Conservation (phyloP, 2,888 invertebrate genomes). For the Syrphus vitripennis region DNA sequence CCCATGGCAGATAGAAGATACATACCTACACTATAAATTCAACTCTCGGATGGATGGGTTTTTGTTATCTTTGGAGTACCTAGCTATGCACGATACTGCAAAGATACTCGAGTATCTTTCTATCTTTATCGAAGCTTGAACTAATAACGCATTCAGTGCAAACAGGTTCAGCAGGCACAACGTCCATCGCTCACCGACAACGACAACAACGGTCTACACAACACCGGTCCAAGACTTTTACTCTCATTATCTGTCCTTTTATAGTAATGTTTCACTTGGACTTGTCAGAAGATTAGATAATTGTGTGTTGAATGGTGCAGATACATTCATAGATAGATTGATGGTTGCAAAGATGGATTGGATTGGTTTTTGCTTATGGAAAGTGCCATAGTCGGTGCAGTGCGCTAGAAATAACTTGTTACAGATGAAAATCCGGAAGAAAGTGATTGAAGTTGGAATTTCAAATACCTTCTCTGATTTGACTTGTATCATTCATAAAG, state of each 20-base stretch:
- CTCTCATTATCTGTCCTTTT: constrained; percentile 70
- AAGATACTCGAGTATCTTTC: constrained; percentile 7
- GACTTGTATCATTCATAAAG: constrained; percentile 5
- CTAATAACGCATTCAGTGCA: constrained; percentile 60
- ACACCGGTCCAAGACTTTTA: constrained; percentile 60
- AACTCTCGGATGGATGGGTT: constrained; percentile 43
- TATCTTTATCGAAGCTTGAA: constrained; percentile 47
- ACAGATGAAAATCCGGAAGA: constrained; percentile 19
- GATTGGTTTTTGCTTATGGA: neutral
- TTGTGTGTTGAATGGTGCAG: constrained; percentile 55
- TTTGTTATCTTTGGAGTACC: constrained; percentile 29
- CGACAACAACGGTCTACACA: neutral
- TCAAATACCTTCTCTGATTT: constrained; percentile 12
- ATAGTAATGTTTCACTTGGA: constrained; percentile 66
- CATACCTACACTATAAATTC: too few species aligned
- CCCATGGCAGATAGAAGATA: constrained; percentile 3
- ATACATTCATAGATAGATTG: neutral
- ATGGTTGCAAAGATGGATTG: constrained; percentile 1
- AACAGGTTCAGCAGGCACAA: constrained; percentile 44
- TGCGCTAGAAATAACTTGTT: neutral
- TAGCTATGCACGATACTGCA: neutral
- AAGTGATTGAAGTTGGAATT: constrained; percentile 20
- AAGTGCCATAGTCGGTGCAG: neutral
- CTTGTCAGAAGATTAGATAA: constrained; percentile 69
- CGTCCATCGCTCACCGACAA: neutral